Conservation (phyloP, 2,113 vertebrate genomes). For the Sinocyclocheilus grahami region DNA sequence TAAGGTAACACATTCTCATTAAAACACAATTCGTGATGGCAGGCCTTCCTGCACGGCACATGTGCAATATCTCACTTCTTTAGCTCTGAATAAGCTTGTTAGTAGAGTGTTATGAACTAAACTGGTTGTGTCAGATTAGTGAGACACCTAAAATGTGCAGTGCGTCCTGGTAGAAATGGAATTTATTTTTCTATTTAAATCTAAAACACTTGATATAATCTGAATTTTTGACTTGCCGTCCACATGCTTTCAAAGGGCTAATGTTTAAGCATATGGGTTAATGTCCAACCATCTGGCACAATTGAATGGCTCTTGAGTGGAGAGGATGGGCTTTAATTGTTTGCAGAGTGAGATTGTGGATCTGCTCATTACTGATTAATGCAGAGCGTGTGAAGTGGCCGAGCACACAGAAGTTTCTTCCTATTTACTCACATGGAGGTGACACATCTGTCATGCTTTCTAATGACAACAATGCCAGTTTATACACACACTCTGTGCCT, state of each 20-base stretch:
- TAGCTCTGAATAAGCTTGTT: background rate
- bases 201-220: slow-evolving; percentile 57
- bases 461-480: background rate
- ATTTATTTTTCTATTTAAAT: background rate
- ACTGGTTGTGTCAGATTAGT: background rate
- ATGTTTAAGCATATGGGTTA: slow-evolving; percentile 72
- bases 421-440: slow-evolving; percentile 23
- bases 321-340: slow-evolving; percentile 73
- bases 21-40: background rate
- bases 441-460: slow-evolving; percentile 23
- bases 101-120: background rate
- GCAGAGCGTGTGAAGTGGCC: slow-evolving; percentile 49
- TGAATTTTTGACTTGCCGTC: slow-evolving; percentile 36
- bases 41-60: background rate
- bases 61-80: background rate
- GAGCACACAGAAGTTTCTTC: background rate
- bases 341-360: slow-evolving; percentile 74
- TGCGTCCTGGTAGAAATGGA: background rate
- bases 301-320: slow-evolving; percentile 68
- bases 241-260: slow-evolving; percentile 56
- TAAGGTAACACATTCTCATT: no score
- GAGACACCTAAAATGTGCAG: background rate
- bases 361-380: slow-evolving; percentile 67
- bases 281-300: slow-evolving; percentile 64
- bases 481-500: background rate